phyloP scores from a whole-genome alignment of 2,888 invertebrate genomes.

The Phytoseiulus persimilis region DNA sequence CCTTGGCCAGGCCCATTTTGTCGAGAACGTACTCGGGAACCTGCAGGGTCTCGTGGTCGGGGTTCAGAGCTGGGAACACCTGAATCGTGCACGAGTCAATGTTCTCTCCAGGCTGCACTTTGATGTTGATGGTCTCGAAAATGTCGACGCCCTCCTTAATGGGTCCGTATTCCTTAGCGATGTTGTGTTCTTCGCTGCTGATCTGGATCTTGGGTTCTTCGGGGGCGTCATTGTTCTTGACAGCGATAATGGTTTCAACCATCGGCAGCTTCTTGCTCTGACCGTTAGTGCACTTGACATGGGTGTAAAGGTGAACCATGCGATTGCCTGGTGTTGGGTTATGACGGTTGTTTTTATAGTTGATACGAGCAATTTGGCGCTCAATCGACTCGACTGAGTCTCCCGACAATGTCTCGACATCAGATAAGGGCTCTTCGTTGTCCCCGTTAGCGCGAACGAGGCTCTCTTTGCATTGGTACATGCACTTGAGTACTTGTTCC shows the following conservation, averaged over 20 bases:
- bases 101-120: constrained; percentile 57
- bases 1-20: constrained; percentile 33
- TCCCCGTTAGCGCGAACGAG: constrained; percentile 51
- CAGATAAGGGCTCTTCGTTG: constrained; percentile 29
- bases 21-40: constrained; percentile 36
- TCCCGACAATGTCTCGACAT: constrained; percentile 32
- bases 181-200: constrained; percentile 34
- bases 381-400: constrained; percentile 35
- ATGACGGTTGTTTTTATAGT: constrained; percentile 80
- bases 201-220: constrained; percentile 42
- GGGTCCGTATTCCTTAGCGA: constrained; percentile 24
- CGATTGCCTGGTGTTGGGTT: constrained; percentile 91
- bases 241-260: constrained; percentile 39
- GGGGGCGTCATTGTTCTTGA: constrained; percentile 43
- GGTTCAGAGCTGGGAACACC: constrained; percentile 87
- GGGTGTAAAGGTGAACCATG: constrained; percentile 71
- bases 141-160: constrained; percentile 41
- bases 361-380: constrained; percentile 63
- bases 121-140: constrained; percentile 41
- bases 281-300: constrained; percentile 56
- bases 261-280: constrained; percentile 13
- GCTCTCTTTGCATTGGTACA: constrained; percentile 73
- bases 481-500: constrained; percentile 62
- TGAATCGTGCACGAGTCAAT: constrained; percentile 87
- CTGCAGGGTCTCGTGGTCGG: constrained; percentile 83